A percentile compares a stretch with the other conserved stretches of the same genome.
Evolutionary conservation across 2,888 invertebrate species (phyloP).

Genomic region (Drosophila longiperda): DNA sequence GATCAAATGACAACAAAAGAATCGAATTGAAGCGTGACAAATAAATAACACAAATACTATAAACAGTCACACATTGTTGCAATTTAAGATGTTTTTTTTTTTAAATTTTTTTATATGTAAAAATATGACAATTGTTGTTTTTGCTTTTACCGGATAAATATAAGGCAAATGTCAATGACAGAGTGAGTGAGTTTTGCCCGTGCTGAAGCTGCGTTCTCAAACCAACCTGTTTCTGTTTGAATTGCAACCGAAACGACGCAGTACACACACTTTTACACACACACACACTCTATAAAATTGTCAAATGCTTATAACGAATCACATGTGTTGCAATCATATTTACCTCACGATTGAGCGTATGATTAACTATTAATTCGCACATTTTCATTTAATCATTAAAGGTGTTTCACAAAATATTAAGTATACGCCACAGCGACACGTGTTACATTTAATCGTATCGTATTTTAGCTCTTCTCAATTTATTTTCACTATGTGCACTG

Average conservation of each 20-base stretch:
- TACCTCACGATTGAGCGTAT: slow-evolving; percentile 79
- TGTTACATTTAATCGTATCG: slow-evolving; percentile 32
- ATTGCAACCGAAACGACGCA: neutral
- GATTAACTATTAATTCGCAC: slow-evolving; percentile 82
- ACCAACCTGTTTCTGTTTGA: slow-evolving; percentile 30
- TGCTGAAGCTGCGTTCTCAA: slow-evolving; percentile 4
- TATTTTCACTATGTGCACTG: neutral
- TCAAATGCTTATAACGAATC: slow-evolving; percentile 25
- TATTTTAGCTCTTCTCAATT: neutral
- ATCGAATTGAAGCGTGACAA: slow-evolving; percentile 67
- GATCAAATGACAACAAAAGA: slow-evolving; percentile 50
- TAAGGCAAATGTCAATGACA: slow-evolving; percentile 66
- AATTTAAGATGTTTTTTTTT: slow-evolving; percentile 4
- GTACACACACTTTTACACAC: neutral
- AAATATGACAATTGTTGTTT: neutral
- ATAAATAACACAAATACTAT: neutral
- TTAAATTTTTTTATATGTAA: neutral
- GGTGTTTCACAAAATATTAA: slow-evolving; percentile 15
- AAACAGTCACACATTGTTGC: slow-evolving; percentile 3
- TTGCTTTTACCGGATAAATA: slow-evolving; percentile 2
- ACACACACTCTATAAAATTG: slow-evolving; percentile 3
- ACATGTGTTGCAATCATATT: slow-evolving; percentile 23
- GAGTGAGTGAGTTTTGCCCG: slow-evolving; percentile 7
- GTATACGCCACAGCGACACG: slow-evolving; percentile 52
- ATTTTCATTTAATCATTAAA: slow-evolving; percentile 51